Conservation (phyloP, 2,888 invertebrate genomes). For the Cantharis rustica region DNA sequence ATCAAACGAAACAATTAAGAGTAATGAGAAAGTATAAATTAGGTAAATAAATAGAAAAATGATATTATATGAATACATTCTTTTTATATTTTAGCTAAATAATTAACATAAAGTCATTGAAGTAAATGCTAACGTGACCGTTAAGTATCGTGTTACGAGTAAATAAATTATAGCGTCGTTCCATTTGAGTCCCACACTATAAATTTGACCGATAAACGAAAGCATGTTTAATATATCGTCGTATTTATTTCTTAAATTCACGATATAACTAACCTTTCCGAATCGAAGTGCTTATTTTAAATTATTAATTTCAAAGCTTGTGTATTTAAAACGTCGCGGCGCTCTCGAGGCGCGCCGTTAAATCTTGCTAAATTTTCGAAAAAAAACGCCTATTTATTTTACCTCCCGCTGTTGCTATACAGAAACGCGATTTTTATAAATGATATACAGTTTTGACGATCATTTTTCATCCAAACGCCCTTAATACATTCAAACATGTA, state of each 20-base stretch:
- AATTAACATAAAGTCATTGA: constrained; percentile 44
- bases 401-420: constrained; percentile 18
- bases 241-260: constrained; percentile 49
- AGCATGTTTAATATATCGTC: constrained; percentile 48
- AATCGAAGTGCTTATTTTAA: constrained; percentile 5
- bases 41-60: background rate
- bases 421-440: constrained; percentile 28
- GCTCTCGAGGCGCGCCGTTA: background rate
- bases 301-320: constrained; percentile 23
- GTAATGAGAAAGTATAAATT: background rate
- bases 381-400: constrained; percentile 19
- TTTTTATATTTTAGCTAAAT: constrained; percentile 35
- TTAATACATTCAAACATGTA: constrained; percentile 29
- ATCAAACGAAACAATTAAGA: background rate
- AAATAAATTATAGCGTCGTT: constrained; percentile 50
- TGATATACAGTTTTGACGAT: constrained; percentile 24
- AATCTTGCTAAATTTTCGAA: background rate
- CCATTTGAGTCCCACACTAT: constrained; percentile 49
- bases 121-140: constrained; percentile 50
- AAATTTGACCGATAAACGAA: constrained; percentile 52
- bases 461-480: constrained; percentile 24
- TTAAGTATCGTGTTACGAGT: constrained; percentile 50
- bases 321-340: background rate
- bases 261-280: constrained; percentile 34
- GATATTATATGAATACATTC: background rate